Base-by-base conservation (phyloP, 2,888 invertebrate species). In the Pristionchus entomophagus region DNA sequence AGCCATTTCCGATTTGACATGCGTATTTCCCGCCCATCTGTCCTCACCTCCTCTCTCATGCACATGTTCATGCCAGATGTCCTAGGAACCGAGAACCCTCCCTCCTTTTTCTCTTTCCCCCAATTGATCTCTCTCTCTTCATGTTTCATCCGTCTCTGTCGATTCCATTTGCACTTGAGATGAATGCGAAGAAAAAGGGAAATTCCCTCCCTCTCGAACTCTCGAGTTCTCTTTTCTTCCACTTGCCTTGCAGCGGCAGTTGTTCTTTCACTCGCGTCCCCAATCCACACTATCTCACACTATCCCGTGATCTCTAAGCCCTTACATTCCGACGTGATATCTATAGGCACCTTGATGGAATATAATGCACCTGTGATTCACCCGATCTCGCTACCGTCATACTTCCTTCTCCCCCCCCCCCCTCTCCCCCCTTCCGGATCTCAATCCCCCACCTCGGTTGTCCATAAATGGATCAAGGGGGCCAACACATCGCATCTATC, bases 161-260 rank as follows among this genome's bases (percentile, higher is more conserved):
- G n/a, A 51, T 78, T 53, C 78, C 78, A 82, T 82, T 82, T 80
- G 78, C 78, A 80, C 78, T 80, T 80, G 78, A 80, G 78, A 80
- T 80, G 78, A 80, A 22, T 22, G 78, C 29, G 78, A 80, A 35
- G 65, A 65, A 19, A 32, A 29, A 65, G 32, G 32, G 35, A 56
- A 22, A 56, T 41, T 73, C 32, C 45, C 41, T 69, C 35, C 35
- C 65, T 45, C 41, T n/a, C n/a, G 73, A 73, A 73, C 73, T 73
- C 73, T 73, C 73, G 41, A 73, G 73, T 73, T 73, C 73, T n/a
- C n/a, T n/a, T n/a, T 73, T 73, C 69, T 73, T 45, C 73, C 73
- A 73, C 41, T 41, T 22, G n/a, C 22, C 56, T 56, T 56, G 56
- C 56, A 56, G 73, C 41, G 45, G 73, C 73, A 73, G 73, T 73